A percentile compares a stretch with the other conserved stretches of the same genome.
Conservation (phyloP, 2,797 vertebrate species). For the Acanthornis magna region DNA sequence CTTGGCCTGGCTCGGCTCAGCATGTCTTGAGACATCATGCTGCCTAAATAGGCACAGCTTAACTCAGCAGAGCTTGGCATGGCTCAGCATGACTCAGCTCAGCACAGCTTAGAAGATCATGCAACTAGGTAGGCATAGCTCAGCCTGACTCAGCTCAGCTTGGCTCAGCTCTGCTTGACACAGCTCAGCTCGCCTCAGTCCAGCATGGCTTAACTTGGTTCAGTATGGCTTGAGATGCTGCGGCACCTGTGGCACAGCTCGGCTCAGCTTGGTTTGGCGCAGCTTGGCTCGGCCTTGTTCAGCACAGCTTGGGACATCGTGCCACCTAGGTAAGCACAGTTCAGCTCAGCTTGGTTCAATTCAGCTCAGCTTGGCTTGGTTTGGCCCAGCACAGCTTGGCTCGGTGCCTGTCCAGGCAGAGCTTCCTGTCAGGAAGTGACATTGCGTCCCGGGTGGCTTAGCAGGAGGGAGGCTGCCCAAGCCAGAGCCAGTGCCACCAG, state of each 20-base stretch:
- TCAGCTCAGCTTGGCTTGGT: accelerated
- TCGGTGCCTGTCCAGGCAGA: accelerated
- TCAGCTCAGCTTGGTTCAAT: too few relatives aligned
- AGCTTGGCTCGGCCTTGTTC: not conserved
- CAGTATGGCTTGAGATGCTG: not conserved
- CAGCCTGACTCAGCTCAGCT: not conserved
- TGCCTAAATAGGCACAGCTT: not conserved
- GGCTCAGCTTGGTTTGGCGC: too few relatives aligned
- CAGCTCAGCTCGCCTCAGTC: not conserved
- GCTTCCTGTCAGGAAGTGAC: not conserved
- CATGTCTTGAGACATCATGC: not conserved
- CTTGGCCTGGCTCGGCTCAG: not conserved
- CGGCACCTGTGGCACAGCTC: not conserved
- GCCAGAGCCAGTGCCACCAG: not conserved
- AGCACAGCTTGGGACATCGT: not conserved
- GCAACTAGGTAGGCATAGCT: not conserved
- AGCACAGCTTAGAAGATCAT: not conserved
- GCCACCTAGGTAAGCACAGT: too few relatives aligned
- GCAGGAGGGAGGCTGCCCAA: not conserved
- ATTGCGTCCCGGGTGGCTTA: not conserved
- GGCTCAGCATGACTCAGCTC: not conserved
- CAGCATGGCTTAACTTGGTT: not conserved
- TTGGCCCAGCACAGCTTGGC: not conserved
- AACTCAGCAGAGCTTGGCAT: not conserved
- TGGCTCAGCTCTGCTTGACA: not conserved